Conservation (phyloP, 2,888 invertebrate species). For the Alviniconcha strummeri region DNA sequence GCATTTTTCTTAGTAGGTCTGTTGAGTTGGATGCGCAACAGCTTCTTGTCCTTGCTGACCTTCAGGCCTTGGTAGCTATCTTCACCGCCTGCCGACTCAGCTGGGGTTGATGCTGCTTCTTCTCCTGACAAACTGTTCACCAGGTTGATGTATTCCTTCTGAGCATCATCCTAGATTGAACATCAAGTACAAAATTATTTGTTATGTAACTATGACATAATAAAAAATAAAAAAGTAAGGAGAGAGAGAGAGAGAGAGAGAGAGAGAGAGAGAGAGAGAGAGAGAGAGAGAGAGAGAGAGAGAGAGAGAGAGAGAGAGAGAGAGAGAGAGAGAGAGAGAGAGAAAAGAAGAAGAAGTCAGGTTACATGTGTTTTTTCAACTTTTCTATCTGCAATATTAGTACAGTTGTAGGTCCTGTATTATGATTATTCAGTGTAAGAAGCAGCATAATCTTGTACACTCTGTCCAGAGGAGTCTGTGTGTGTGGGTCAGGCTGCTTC, state of each 20-base stretch:
- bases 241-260: conserved; percentile 5
- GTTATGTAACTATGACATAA: not conserved
- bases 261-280: conserved; percentile 12
- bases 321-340: conserved; percentile 6
- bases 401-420: too few species aligned
- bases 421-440: too few species aligned
- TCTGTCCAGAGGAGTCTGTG: too few species aligned
- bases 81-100: conserved; percentile 33
- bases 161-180: conserved; percentile 75
- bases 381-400: too few species aligned
- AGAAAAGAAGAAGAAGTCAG: not conserved
- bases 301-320: conserved; percentile 14
- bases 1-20: conserved; percentile 89
- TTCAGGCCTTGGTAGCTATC: conserved; percentile 63
- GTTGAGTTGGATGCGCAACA: conserved; percentile 77
- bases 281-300: conserved; percentile 9
- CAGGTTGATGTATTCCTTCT: conserved; percentile 74
- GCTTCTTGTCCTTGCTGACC: conserved; percentile 53
- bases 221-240: not conserved
- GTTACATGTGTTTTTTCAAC: too few species aligned
- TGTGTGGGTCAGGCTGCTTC: too few species aligned
- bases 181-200: not conserved
- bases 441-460: too few species aligned
- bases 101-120: conserved; percentile 48
- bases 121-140: conserved; percentile 62